These are phyloP conservation scores for Phenacoccus solenopsis DNA, from an alignment of 1,140 invertebrate genomes.

Conservation along the genomic window DNA sequence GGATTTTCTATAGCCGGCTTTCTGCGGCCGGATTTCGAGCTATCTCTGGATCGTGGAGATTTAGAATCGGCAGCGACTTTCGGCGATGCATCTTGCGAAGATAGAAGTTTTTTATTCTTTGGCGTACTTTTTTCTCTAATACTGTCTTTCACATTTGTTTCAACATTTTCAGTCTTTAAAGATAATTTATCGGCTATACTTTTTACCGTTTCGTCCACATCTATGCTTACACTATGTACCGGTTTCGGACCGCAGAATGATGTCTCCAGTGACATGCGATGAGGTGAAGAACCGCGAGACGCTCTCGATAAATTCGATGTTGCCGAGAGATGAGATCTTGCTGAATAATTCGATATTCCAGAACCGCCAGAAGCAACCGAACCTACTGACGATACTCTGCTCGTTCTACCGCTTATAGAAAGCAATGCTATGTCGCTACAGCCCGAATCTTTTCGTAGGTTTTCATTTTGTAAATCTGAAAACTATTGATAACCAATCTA, in stretches of 20 bases:
- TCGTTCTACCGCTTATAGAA: constrained; percentile 67
- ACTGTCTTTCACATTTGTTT: not conserved
- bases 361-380: constrained; percentile 37
- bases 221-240: constrained; percentile 9
- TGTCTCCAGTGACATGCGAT: constrained; percentile 75
- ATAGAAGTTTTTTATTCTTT: constrained; percentile 12
- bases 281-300: constrained; percentile 67
- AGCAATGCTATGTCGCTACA: constrained; percentile 57
- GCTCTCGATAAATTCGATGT: constrained; percentile 39
- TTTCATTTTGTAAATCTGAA: not conserved
- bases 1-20: constrained; percentile 21
- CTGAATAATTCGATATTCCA: constrained; percentile 23
- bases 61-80: constrained; percentile 10
- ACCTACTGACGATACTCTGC: constrained; percentile 61
- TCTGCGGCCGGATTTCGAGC: constrained; percentile 9
- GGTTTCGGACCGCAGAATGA: constrained; percentile 76
- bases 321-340: constrained; percentile 36
- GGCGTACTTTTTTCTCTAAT: constrained; percentile 13
- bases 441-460: constrained; percentile 54
- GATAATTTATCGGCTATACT: not conserved
- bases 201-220: constrained; percentile 19
- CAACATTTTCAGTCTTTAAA: not conserved
- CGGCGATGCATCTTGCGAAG: not conserved
- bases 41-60: not conserved
- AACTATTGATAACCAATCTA: not conserved